Evolutionary conservation across 30 jellyfish, hydroid and myxozoan species (phyloP), one percentile per base, ranked within the genome.

Genomic region (Haliclystus octoradiatus): DNA sequence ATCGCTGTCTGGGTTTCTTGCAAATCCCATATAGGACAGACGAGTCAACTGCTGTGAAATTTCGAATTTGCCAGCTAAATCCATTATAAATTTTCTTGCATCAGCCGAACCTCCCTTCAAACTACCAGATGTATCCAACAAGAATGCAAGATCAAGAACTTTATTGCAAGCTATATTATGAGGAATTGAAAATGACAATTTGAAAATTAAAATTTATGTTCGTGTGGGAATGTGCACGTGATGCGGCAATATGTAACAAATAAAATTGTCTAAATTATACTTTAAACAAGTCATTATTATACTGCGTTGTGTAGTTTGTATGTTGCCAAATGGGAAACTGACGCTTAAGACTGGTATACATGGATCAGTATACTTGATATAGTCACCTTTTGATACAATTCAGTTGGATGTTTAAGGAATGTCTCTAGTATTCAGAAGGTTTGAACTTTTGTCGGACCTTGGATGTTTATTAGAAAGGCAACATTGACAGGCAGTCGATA

Each of bases 131-230:
- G 52, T 63, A 63, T 88, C 94, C 52, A 74, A 85, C 34, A 88
- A 33, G 62, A 88, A 88, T 2, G 94, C 97, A 32, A 88, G 78
- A 50, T 88, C 97, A 19, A 88, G 34, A 1, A 47, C 57, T 73
- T 68, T 65, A 70, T 80, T 80, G 62, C 97, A 88, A 13, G 52
- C 94, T 88, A 31, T 1, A 27, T 47, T 13, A n/a, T 19, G 26
- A 29, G 64, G 19, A 9, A 40, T 40, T 40, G 57, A 40, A 40
- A 40, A 19, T 40, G 57, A 9, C 57, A 19, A 40, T 9, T 40
- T 5, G 19, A 40, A 40, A 40, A 40, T 40, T 9, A 5, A 19
- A 19, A 40, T 40, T 9, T 9, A 19, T 40, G 57, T 19, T 9
- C 19, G 57, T 40, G 57, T 5, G 57, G 57, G 57, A 9, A 19